These are phyloP conservation scores for Lumbricus terrestris DNA, from an alignment of 2,888 invertebrate species.

Conservation along the genomic window DNA sequence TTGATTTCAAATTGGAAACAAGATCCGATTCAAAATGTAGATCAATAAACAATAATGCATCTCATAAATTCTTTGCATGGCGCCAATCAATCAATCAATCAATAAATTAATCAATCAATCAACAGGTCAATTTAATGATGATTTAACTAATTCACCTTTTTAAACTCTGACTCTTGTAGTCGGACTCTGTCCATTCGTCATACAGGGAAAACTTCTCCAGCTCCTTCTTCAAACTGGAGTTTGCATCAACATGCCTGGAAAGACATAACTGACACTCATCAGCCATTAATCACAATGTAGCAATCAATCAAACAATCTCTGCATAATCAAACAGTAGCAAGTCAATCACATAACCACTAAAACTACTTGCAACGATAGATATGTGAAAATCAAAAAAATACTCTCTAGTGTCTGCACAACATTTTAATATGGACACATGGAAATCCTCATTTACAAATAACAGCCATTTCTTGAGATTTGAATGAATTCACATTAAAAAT, in stretches of 20 bases:
- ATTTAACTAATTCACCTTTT: background rate
- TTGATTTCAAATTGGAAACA: background rate
- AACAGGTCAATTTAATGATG: background rate
- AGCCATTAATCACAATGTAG: background rate
- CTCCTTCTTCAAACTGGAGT: background rate
- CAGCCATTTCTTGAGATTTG: no score
- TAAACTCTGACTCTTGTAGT: constrained; percentile 3
- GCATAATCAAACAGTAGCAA: background rate
- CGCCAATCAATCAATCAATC: background rate
- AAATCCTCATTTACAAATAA: no score
- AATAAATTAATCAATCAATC: background rate
- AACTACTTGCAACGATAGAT: background rate
- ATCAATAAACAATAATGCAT: background rate
- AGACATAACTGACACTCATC: background rate
- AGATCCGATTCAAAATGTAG: background rate
- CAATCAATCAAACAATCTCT: background rate
- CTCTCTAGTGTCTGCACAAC: no score
- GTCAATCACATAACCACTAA: background rate
- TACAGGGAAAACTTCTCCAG: background rate
- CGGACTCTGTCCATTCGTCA: background rate
- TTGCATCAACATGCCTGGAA: background rate
- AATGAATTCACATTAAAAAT: no score
- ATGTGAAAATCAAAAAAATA: background rate
- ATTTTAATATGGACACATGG: no score
- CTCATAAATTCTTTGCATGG: background rate